These are phyloP conservation scores for Mystacides longicornis DNA, from an alignment of 2,888 invertebrate species.

Conservation along the genomic window DNA sequence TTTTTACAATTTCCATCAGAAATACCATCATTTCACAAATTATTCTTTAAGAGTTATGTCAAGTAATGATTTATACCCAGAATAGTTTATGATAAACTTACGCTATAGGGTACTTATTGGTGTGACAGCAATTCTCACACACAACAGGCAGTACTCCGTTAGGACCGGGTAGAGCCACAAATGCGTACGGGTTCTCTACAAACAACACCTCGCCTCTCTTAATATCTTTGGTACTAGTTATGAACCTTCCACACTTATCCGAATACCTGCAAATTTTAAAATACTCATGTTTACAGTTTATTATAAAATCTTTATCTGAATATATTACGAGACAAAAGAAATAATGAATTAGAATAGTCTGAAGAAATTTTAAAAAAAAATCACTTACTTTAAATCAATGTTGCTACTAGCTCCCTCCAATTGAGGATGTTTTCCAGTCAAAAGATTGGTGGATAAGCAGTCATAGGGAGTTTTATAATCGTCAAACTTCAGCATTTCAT, in stretches of 20 bases:
- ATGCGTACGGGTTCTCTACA: slow-evolving; percentile 72
- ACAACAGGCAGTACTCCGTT: slow-evolving; percentile 40
- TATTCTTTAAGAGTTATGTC: too few species aligned
- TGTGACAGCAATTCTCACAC: slow-evolving; percentile 69
- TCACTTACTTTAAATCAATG: slow-evolving; percentile 8
- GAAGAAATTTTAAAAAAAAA: background rate
- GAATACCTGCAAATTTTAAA: slow-evolving; percentile 39
- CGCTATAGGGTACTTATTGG: slow-evolving; percentile 56
- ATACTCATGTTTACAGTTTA: background rate
- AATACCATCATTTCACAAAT: too few species aligned
- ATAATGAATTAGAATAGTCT: background rate
- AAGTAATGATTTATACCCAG: too few species aligned
- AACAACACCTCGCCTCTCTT: slow-evolving; percentile 66
- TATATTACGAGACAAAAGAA: background rate
- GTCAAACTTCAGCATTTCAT: background rate
- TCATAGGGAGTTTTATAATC: background rate
- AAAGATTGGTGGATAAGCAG: background rate
- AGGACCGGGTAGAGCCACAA: slow-evolving; percentile 56
- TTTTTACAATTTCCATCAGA: too few species aligned
- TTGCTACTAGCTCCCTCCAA: slow-evolving; percentile 5
- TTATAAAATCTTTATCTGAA: background rate
- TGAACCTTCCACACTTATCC: slow-evolving; percentile 55
- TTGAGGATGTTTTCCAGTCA: background rate
- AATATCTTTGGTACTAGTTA: slow-evolving; percentile 52
- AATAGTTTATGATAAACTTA: slow-evolving; percentile 36